phyloP scores from a whole-genome alignment of 2,797 vertebrate genomes.

The Myotis pilosus region DNA sequence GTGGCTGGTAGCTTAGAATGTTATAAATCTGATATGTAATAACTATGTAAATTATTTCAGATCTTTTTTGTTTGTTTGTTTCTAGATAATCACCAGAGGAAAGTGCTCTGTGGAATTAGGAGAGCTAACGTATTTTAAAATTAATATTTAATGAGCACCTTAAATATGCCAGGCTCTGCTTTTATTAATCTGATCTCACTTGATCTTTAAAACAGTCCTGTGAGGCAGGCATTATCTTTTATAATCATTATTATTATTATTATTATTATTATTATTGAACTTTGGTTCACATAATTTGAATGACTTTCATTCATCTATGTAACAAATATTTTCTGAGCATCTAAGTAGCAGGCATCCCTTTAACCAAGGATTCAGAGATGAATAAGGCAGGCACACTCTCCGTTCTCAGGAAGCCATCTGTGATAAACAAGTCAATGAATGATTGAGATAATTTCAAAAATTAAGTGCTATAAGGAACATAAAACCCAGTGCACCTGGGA shows the following conservation, averaged over 20 bases:
- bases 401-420: not conserved
- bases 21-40: not conserved
- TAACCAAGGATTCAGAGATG: not conserved
- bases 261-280: not conserved
- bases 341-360: not conserved
- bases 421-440: not conserved
- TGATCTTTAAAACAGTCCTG: not conserved
- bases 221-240: not conserved
- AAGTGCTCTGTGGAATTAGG: not conserved
- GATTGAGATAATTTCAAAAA: not conserved
- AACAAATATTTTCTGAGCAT: not conserved
- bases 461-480: not conserved
- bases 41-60: constrained; percentile 38
- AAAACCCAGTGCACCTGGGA: not conserved
- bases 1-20: not conserved
- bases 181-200: not conserved
- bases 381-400: not conserved
- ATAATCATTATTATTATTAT: not conserved
- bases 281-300: not conserved
- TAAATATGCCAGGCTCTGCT: not conserved
- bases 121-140: not conserved
- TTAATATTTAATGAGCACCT: not conserved
- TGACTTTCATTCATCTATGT: not conserved
- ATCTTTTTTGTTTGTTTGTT: not conserved
- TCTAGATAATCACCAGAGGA: not conserved